Conservation (phyloP, 2,888 invertebrate genomes). For the Lysandra coridon region DNA sequence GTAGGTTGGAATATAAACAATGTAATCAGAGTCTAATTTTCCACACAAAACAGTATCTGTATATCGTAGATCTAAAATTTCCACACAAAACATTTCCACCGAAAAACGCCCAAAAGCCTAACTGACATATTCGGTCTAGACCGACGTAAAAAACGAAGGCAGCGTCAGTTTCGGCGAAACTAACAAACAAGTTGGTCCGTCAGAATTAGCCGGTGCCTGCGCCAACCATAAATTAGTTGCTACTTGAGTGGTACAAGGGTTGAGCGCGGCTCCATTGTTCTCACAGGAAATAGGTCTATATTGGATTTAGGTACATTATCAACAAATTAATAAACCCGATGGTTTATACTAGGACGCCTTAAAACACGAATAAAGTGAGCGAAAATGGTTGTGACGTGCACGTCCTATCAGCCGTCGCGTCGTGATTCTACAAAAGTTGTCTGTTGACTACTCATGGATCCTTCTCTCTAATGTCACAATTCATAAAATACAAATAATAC, state of each 20-base stretch:
- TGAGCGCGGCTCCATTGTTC: constrained; percentile 51
- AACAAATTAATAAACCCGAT: too few species aligned
- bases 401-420: too few species aligned
- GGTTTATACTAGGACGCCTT: too few species aligned
- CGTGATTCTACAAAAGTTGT: too few species aligned
- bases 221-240: constrained; percentile 76
- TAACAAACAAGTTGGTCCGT: constrained; percentile 48
- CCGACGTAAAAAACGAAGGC: constrained; percentile 11
- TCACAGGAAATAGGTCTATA: not conserved
- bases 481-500: too few species aligned
- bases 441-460: too few species aligned
- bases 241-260: constrained; percentile 66
- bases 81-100: not conserved
- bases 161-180: constrained; percentile 29
- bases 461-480: too few species aligned
- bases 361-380: too few species aligned
- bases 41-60: not conserved
- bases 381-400: too few species aligned
- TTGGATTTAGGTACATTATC: not conserved
- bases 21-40: not conserved
- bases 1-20: too few species aligned
- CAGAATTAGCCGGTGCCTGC: constrained; percentile 72
- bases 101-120: not conserved
- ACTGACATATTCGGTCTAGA: constrained; percentile 9
- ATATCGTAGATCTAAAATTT: not conserved